A percentile compares a stretch with the other conserved stretches of the same genome.
Evolutionary conservation across 2,797 vertebrate species (phyloP).

Genomic region (Mormyrops boulengeri): DNA sequence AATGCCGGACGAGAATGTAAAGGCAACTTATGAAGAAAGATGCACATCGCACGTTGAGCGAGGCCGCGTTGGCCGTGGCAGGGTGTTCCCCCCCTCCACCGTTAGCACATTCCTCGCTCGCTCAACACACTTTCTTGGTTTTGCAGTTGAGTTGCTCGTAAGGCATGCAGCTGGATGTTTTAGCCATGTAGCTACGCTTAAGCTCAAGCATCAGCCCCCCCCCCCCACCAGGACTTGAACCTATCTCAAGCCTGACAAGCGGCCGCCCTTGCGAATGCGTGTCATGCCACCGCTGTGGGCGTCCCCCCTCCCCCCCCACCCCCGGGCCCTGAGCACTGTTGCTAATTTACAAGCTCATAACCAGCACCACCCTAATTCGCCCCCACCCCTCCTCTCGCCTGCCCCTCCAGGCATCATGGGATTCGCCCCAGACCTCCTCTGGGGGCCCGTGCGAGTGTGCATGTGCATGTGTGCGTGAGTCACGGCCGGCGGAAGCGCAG

Average conservation of each 20-base stretch:
- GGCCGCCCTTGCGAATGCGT: neutral
- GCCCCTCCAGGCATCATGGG: neutral
- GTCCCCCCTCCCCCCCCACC: too few species aligned
- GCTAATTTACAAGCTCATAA: neutral
- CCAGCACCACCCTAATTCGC: neutral
- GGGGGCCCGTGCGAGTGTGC: neutral
- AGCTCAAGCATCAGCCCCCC: neutral
- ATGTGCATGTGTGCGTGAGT: conserved; percentile 42
- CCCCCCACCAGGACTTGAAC: neutral
- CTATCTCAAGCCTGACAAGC: neutral
- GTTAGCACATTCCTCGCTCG: neutral
- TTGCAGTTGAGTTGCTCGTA: neutral
- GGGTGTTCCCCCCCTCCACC: neutral
- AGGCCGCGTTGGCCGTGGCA: neutral
- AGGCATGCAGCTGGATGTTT: neutral
- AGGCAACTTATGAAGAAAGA: neutral
- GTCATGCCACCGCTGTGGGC: neutral
- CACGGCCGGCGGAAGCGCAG: conserved; percentile 51
- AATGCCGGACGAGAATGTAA: neutral
- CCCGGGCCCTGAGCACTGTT: neutral
- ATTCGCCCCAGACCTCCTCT: neutral
- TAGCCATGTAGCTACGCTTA: neutral
- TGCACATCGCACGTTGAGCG: neutral
- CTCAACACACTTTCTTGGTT: neutral
- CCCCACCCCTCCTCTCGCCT: neutral